These are phyloP conservation scores for rabbit (Oryctolagus cuniculus) DNA, from an alignment of 2,113 vertebrate genomes.

Conservation along the genomic window mOryCun1.1 NC_091451.1:8543501-8544000, in stretches of 20 bases:
- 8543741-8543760: neutral
- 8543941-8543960: neutral
- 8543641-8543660: neutral
- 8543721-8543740: neutral
- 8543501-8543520: neutral
- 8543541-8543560: neutral
- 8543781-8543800: neutral
- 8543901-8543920: conserved; percentile 2
- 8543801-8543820: neutral
- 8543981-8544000: neutral
- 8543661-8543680: neutral
- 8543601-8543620: neutral
- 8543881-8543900: neutral
- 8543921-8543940: neutral
- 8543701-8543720: neutral
- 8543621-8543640: neutral
- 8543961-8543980: neutral
- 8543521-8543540: neutral
- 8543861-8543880: neutral
- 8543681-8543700: neutral
- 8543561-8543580: neutral
- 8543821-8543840: neutral
- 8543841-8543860: neutral
- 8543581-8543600: neutral
- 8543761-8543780: neutral